Base-by-base conservation (phyloP, 37 sponge, comb jelly and placozoan species). In the Chondrosia reniformis region DNA sequence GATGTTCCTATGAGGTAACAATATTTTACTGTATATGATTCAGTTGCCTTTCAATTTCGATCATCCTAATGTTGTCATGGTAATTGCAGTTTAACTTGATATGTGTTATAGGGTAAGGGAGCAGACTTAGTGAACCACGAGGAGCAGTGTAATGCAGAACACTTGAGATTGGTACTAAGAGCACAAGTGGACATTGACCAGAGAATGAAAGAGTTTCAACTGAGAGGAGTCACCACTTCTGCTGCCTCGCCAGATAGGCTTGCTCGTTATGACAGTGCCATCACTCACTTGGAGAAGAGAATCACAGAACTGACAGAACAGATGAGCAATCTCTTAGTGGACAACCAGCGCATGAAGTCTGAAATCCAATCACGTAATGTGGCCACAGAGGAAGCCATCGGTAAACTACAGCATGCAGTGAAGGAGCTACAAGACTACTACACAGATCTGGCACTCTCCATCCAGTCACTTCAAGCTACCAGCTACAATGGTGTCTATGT, bases 381-480 rank as follows among this genome's bases (percentile, higher is more conserved):
- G 15, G 72, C 72, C 15, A 7, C 12, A 6, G 72, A 69, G 7
- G 81, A 87, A 15, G 74, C 76, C 3, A 36, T 87, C 34, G 28
- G 38, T 22, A 84, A 75, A 58, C 39, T 77, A 15, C 85, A 87
- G 72, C 36, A 71, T 24, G 19, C 66, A 0, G 57, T 85, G 0
- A 72, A 61, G 8, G 83, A 82, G 36, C 63, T 87, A 10, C 89
- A 92, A 33, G 86, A 85, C 25, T 79, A 80, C 31, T 83, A 71
- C 58, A 28, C 49, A 21, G 93, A 92, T 38, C 38, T 87, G 67
- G 71, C 82, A 24, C 44, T 92, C 39, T 28, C 80, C 28, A 71
- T 92, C 2, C 89, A 87, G 67, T 82, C 89, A 12, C 81, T 89
- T 4, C 90, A 93, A 55, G 87, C 89, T 1, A 83, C 89, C 40